Evolutionary conservation across 2,113 vertebrate genomes (phyloP), one percentile per base, ranked within the genome.

Genomic region (Scomber colias): DNA sequence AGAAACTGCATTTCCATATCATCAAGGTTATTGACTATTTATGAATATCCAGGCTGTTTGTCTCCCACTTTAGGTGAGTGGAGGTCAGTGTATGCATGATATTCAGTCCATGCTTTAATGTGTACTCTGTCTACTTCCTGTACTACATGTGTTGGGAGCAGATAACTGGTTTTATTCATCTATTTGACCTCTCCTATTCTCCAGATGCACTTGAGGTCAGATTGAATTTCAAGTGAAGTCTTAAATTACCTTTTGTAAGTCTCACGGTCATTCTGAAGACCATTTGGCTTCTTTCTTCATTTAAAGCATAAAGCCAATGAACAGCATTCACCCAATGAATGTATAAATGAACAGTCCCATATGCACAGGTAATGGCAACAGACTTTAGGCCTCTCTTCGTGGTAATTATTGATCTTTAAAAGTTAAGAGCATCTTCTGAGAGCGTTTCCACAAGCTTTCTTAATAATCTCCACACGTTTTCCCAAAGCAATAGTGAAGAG

Each of bases 101-200:
- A 19, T 56, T 65, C 16, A 62, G 16, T 69, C 67, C 5, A 35
- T 44, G 71, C 16, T 55, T 1, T 66, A 44, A 50, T n/a, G 31
- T 57, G 6, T 6, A 9, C 24, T n/a, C 30, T 4, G 66, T 63
- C 30, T 6, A 3, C 17, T 67, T 64, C 9, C 78, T 48, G 11
- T 4, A 0, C 15, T 19, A 24, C 53, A 27, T 24, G 63, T 87
- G 76, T 17, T 19, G 8, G 48, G 60, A 50, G 70, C 71, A 79
- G 86, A 88, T 85, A 88, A 69, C 67, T 24, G 55, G 44, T 17
- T 73, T 7, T 5, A 82, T 87, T 51, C 79, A 85, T 81, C 67
- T 2, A 13, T 31, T 40, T 60, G 79, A 85, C 77, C 81, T 60
- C 30, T 69, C 6, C 46, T 63, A n/a, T 71, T 87, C 83, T 71